phyloP scores from a whole-genome alignment of 2,888 invertebrate species.

The Drosophila longiperda region DNA sequence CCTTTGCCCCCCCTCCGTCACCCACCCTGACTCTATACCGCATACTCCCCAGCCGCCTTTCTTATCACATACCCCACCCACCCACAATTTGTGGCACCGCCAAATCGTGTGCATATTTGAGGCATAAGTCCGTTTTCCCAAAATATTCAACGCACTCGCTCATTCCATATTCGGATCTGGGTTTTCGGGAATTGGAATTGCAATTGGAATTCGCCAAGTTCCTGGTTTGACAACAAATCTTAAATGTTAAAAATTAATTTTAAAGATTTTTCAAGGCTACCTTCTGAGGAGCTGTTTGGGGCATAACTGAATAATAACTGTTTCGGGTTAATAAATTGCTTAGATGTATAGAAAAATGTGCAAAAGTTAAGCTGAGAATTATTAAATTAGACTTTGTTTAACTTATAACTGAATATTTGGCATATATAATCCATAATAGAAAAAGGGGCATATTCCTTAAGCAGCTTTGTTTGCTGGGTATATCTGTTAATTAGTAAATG shows the following conservation, averaged over 20 bases:
- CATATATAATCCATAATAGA: background rate
- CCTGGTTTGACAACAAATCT: conserved; percentile 11
- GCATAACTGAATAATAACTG: background rate
- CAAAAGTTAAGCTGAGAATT: background rate
- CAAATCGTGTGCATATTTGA: conserved; percentile 48
- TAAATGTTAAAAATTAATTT: conserved; percentile 2
- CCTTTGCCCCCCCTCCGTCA: background rate
- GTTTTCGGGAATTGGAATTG: conserved; percentile 15
- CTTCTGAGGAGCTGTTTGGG: background rate
- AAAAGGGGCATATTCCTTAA: background rate
- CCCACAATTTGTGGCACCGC: background rate
- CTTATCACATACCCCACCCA: background rate
- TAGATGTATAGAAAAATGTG: background rate
- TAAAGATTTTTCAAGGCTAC: background rate
- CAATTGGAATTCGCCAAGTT: conserved; percentile 20
- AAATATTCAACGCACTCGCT: conserved; percentile 29
- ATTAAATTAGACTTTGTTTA: background rate
- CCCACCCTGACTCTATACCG: background rate
- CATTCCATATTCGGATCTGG: background rate
- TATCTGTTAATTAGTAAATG: conserved; percentile 17
- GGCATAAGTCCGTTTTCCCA: conserved; percentile 39
- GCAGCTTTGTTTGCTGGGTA: conserved; percentile 15
- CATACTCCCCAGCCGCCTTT: background rate
- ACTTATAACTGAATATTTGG: background rate
- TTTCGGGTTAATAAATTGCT: background rate